phyloP scores from a whole-genome alignment of 2,113 vertebrate genomes.

The Puntigrus tetrazona region DNA sequence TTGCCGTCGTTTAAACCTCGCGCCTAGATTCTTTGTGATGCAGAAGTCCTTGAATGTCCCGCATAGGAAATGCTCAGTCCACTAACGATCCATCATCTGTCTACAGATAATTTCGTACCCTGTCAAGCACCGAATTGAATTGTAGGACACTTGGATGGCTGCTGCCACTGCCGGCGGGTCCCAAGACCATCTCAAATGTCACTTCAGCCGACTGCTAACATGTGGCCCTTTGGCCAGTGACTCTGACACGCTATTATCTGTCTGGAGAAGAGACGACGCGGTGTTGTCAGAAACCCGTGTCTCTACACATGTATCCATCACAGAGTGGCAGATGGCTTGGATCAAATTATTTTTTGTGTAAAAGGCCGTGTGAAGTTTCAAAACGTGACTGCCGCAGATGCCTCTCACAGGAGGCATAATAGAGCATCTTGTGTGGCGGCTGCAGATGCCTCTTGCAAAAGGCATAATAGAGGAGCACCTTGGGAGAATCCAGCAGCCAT shows the following conservation, averaged over 20 bases:
- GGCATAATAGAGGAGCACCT: constrained; percentile 58
- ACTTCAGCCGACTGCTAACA: constrained; percentile 70
- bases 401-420: constrained; percentile 58
- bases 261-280: constrained; percentile 47
- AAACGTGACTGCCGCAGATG: constrained; percentile 54
- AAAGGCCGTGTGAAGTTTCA: constrained; percentile 61
- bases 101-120: constrained; percentile 69
- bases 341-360: constrained; percentile 61
- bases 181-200: constrained; percentile 72
- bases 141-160: constrained; percentile 62
- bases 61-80: constrained; percentile 48
- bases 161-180: constrained; percentile 67
- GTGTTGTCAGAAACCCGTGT: constrained; percentile 62
- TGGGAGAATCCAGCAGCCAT: constrained; percentile 51
- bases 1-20: background rate
- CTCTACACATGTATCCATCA: constrained; percentile 65
- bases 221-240: constrained; percentile 57
- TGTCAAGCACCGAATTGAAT: constrained; percentile 76
- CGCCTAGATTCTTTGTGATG: background rate
- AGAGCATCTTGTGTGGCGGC: constrained; percentile 55
- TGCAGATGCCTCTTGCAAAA: constrained; percentile 55
- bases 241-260: constrained; percentile 67
- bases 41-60: constrained; percentile 39
- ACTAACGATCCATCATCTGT: constrained; percentile 71
- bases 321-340: constrained; percentile 63